Base-by-base conservation (phyloP, 2,888 invertebrate species). In the Dolomedes plantarius region DNA sequence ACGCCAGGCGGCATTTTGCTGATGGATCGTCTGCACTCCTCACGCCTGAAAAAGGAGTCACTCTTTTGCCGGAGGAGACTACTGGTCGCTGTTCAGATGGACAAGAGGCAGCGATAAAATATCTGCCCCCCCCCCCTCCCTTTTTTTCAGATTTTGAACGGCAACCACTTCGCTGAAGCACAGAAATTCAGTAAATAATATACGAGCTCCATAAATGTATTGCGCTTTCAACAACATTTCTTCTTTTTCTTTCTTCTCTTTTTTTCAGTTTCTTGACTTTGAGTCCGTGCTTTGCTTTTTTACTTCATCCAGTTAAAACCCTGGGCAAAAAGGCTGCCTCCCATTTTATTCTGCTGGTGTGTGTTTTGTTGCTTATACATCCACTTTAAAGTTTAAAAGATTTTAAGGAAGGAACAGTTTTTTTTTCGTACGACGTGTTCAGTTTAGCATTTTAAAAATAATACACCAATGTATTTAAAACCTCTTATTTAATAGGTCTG, bases 141-240 rank as follows among this genome's bases (percentile, higher is more conserved):
- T 19, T 23, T 72, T 36, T 62, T 41, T 64, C 39, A 69, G 80
- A 67, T 80, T 80, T 80, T 81, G 82, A 82, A 85, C 73, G 78
- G 31, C 72, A 78, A 64, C 67, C 74, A 67, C 39, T 68, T 81
- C 62, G 28, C 67, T 65, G 39, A 28, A 50, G 62, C 71, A 75
- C 75, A 67, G 72, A 85, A 74, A 78, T 78, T 73, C 41, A 67
- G 85, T 85, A 74, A 85, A 85, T 85, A 85, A 85, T 85, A 85
- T 78, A 85, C 74, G 85, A 85, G 78, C 78, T 78, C 62, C 78
- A 85, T 85, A 85, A 85, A 85, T 85, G 78, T 85, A 85, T 77
- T 85, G 85, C 83, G 85, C 85, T 85, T 85, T 85, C 85, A 85
- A 85, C 85, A 78, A 56, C 83, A 83, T 65, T 64, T 72, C 29